Conservation (phyloP, 2,113 vertebrate species). For the Cranoglanis bouderius region DNA sequence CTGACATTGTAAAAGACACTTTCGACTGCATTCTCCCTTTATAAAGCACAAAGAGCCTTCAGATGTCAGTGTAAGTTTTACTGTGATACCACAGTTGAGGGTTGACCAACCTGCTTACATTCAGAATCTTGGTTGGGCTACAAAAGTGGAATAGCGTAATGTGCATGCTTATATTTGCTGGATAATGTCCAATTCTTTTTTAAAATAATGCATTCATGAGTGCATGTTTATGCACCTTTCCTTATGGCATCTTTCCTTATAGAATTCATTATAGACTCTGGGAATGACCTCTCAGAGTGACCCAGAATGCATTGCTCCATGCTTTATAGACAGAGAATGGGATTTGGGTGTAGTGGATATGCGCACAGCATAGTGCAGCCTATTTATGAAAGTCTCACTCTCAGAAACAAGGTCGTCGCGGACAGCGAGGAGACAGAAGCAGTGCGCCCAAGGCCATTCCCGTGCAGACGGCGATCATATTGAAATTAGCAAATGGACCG, state of each 20-base stretch:
- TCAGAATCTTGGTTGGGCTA: slow-evolving; percentile 4
- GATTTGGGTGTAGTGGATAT: slow-evolving; percentile 31
- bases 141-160: neutral
- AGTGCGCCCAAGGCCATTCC: slow-evolving; percentile 73
- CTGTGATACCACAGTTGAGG: slow-evolving; percentile 17
- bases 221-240: slow-evolving; percentile 5
- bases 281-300: slow-evolving; percentile 47
- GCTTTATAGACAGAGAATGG: slow-evolving; percentile 22
- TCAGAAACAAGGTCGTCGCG: slow-evolving; percentile 44
- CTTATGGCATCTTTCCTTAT: neutral
- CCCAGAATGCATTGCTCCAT: slow-evolving; percentile 27
- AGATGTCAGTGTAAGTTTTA: slow-evolving; percentile 34
- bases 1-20: slow-evolving; percentile 54
- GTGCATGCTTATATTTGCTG: neutral
- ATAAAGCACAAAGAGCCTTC: slow-evolving; percentile 43
- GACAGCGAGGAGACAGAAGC: slow-evolving; percentile 55
- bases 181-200: neutral
- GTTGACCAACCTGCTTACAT: neutral
- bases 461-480: slow-evolving; percentile 74
- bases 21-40: slow-evolving; percentile 52
- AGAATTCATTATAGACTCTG: slow-evolving; percentile 42
- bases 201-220: neutral
- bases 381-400: slow-evolving; percentile 60
- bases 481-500: slow-evolving; percentile 80
- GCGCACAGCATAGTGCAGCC: slow-evolving; percentile 31